Evolutionary conservation across 2,888 invertebrate genomes (phyloP), one percentile per base, ranked within the genome.

Genomic region (Girardia tigrina): DNA sequence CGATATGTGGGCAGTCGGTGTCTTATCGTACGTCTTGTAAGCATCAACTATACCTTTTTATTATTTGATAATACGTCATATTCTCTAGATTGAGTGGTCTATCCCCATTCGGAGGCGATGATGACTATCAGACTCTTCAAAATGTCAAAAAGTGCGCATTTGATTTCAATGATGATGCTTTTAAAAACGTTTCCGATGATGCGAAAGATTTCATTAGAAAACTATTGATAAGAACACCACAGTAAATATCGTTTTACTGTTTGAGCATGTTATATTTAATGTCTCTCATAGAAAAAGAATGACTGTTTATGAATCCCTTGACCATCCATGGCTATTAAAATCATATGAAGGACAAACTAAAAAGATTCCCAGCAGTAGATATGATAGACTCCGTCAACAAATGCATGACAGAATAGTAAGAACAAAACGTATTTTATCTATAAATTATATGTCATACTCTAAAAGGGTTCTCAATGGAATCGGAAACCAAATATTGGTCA

Each of bases 1-100:
- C 0, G 98, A 99, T 84, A 99, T 99, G 98, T 99, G 98, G 98
- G 95, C 97, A 36, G 90, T 94, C 29, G 98, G 98, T 81, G 98
- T 98, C 0, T 87, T 99, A n/a, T 90, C 92, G 20, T 99, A 99
- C 83, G 95, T 98, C 56, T 87, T 99, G 90, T 93, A 86, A 90
- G 92, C 89, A 56, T 76, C 20, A 4, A 14, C 26, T 16, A 14
- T 16, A 20, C 16, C 4, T 71, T 71, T 8, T 29, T 16, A 71
- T 16, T 8, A 12, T 71, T 29, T 14, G 4, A 20, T 56, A 6
- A 71, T 14, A 27, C 70, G 12, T 42, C 75, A 27, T 77, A 77
- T 69, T 76, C 79, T 81, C 14, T 78, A 93, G 92, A 72, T 86
- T 99, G 79, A 94, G 94, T 81, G 98, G 98, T 73, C 87, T 99